phyloP scores from a whole-genome alignment of 2,113 vertebrate genomes.

The Pteruthius melanotis region DNA sequence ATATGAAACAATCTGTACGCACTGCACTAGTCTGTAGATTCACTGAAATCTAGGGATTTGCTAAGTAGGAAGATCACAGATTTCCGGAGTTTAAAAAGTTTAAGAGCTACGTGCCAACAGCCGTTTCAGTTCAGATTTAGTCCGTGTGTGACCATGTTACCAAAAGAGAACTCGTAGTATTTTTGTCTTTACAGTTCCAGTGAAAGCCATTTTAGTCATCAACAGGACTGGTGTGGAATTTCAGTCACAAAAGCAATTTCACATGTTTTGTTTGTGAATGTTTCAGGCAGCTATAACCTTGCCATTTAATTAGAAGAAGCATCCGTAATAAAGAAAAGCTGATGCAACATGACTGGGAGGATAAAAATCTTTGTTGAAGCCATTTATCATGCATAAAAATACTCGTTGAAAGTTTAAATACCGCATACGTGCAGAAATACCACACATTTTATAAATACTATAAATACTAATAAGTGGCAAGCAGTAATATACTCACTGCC shows the following conservation, averaged over 20 bases:
- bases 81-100: background rate
- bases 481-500: background rate
- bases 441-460: background rate
- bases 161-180: background rate
- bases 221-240: background rate
- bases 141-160: background rate
- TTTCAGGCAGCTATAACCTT: background rate
- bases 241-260: background rate
- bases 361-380: background rate
- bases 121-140: background rate
- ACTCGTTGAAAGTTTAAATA: background rate
- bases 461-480: background rate
- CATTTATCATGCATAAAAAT: background rate
- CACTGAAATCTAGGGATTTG: background rate
- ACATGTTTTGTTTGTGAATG: background rate
- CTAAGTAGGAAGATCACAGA: background rate
- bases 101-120: accelerated
- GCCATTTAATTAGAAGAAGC: background rate
- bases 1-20: background rate
- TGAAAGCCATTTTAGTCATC: background rate
- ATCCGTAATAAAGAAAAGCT: background rate
- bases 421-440: accelerated
- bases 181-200: background rate
- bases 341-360: background rate
- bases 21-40: background rate